Percentiles rank a stretch among this genome's conserved stretches.
These are phyloP conservation scores for Bimastos eiseni DNA, from an alignment of 2,888 invertebrate species.

Conservation along the genomic window DNA sequence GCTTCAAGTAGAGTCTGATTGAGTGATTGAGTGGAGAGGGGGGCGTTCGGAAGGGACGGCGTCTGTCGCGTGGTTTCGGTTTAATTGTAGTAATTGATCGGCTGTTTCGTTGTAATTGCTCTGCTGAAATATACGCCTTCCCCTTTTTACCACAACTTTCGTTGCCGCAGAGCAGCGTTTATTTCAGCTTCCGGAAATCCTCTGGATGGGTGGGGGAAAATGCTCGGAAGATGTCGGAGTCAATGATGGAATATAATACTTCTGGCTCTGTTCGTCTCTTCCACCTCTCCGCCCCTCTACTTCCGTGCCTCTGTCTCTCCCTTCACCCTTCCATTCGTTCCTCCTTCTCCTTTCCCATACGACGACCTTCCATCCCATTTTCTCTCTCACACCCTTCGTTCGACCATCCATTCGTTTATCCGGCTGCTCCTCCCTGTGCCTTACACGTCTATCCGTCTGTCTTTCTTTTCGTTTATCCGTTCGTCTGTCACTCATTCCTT, in stretches of 20 bases:
- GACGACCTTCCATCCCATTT: too few species aligned
- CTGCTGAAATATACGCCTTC: background rate
- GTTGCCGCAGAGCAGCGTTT: background rate
- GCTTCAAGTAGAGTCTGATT: background rate
- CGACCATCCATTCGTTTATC: too few species aligned
- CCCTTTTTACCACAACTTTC: background rate
- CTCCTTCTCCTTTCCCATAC: background rate
- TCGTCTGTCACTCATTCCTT: too few species aligned
- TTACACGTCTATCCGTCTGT: background rate
- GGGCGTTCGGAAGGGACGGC: too few species aligned
- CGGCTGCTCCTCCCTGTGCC: background rate
- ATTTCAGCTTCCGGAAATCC: background rate
- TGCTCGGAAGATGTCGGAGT: too few species aligned
- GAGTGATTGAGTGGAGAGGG: background rate
- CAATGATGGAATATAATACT: background rate
- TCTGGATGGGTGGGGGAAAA: background rate
- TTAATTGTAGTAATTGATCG: conserved; percentile 3
- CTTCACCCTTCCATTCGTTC: background rate
- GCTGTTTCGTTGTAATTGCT: background rate
- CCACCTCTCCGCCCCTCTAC: background rate
- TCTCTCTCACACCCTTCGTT: background rate
- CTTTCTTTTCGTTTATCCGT: background rate
- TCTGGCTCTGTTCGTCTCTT: background rate
- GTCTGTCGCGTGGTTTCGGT: background rate
- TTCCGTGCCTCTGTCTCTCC: background rate